Evolutionary conservation across 2,888 invertebrate species (phyloP).

Genomic region (Atethmia centrago): DNA sequence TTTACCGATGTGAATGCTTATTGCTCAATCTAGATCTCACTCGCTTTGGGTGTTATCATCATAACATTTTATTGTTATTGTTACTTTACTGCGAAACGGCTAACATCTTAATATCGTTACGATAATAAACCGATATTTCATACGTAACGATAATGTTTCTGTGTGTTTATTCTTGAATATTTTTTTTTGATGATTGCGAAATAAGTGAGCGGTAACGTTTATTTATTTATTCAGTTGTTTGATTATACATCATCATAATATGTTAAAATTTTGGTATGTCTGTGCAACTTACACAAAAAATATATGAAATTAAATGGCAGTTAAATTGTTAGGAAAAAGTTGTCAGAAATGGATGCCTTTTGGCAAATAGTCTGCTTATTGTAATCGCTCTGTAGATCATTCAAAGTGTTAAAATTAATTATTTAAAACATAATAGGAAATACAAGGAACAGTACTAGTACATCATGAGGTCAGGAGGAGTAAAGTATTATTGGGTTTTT

Average conservation of each 20-base stretch:
- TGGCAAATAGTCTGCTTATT: neutral
- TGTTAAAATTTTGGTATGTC: neutral
- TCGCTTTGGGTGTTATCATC: slow-evolving; percentile 39
- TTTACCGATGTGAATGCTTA: slow-evolving; percentile 34
- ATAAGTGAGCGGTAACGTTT: neutral
- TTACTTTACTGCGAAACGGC: slow-evolving; percentile 8
- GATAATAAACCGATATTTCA: slow-evolving; percentile 23
- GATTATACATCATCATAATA: no score
- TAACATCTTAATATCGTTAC: slow-evolving; percentile 27
- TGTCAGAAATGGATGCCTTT: neutral
- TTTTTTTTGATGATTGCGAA: neutral
- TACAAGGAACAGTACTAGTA: no score
- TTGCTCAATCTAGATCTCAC: slow-evolving; percentile 28
- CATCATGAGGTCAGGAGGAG: no score
- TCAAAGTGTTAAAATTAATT: neutral
- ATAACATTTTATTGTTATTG: slow-evolving; percentile 57
- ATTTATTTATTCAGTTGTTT: neutral
- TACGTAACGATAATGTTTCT: slow-evolving; percentile 9
- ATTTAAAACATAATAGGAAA: no score
- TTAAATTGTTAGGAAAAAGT: neutral
- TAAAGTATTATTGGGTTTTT: neutral
- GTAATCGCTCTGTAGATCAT: neutral
- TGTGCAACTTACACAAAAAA: neutral
- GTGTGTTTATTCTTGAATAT: slow-evolving; percentile 10
- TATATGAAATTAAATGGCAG: neutral